Evolutionary conservation across 1,140 invertebrate genomes (phyloP).

Genomic region (Andrena cerasifolii): DNA sequence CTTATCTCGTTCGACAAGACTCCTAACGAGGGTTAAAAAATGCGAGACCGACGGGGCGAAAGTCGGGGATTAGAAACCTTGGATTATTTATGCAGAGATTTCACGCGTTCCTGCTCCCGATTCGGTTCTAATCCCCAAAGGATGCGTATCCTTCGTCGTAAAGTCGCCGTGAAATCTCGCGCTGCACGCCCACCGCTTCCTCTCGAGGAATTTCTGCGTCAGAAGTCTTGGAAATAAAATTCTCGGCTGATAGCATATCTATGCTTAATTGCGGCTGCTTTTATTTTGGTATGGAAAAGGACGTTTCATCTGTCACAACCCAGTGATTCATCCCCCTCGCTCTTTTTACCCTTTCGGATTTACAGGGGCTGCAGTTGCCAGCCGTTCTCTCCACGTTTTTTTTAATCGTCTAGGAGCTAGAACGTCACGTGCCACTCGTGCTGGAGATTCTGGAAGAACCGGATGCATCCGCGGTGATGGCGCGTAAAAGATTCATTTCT

Average conservation of each 20-base stretch:
- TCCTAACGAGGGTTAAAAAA: conserved; percentile 42
- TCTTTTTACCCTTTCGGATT: conserved; percentile 26
- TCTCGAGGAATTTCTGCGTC: neutral
- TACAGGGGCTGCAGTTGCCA: neutral
- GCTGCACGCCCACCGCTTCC: neutral
- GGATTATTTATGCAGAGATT: conserved; percentile 48
- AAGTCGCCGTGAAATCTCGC: neutral
- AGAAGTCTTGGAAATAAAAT: neutral
- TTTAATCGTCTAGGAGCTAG: conserved; percentile 47
- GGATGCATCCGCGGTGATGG: conserved; percentile 73
- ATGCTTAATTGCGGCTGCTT: no score
- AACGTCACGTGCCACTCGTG: conserved; percentile 38
- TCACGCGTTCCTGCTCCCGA: conserved; percentile 35
- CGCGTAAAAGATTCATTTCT: conserved; percentile 75
- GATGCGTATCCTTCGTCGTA: conserved; percentile 19
- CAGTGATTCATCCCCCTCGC: conserved; percentile 15
- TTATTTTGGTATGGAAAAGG: neutral
- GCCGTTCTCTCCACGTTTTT: conserved; percentile 22
- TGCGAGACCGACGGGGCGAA: conserved; percentile 25
- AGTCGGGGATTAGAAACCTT: conserved; percentile 42
- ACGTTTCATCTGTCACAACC: neutral
- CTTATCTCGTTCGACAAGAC: conserved; percentile 31
- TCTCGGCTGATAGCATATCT: no score
- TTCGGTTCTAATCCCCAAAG: conserved; percentile 23
- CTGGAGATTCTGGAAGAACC: conserved; percentile 61